These are phyloP conservation scores for Orycteropus afer DNA, from an alignment of 2,113 vertebrate genomes.

Conservation along the genomic window DNA sequence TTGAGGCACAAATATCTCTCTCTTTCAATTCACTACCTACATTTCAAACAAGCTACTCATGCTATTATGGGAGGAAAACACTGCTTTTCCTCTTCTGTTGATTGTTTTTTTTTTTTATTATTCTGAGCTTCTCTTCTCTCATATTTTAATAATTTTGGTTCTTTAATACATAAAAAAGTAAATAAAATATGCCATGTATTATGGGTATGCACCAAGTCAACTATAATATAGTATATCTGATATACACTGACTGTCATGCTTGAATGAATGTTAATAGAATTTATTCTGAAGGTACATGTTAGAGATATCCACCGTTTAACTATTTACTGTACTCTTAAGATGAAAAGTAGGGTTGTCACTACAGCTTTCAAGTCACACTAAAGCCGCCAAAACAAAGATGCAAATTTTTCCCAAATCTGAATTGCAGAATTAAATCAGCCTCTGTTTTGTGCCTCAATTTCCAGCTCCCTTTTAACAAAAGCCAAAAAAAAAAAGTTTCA, in stretches of 20 bases:
- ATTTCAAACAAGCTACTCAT: slow-evolving; percentile 88
- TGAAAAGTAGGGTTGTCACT: slow-evolving; percentile 85
- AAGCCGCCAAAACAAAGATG: slow-evolving; percentile 84
- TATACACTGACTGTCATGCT: slow-evolving; percentile 90
- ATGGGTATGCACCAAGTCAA: slow-evolving; percentile 88
- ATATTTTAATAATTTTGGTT: slow-evolving; percentile 89
- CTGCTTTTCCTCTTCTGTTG: slow-evolving; percentile 83
- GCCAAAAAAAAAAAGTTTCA: slow-evolving; percentile 83
- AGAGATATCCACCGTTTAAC: slow-evolving; percentile 89
- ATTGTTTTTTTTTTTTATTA: slow-evolving; percentile 76
- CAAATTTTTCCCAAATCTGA: slow-evolving; percentile 82
- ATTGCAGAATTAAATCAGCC: slow-evolving; percentile 77
- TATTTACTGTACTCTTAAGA: slow-evolving; percentile 88
- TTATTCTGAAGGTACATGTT: slow-evolving; percentile 90
- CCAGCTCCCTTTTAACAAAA: slow-evolving; percentile 86
- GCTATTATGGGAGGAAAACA: slow-evolving; percentile 82
- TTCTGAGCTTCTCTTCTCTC: slow-evolving; percentile 85
- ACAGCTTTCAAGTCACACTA: slow-evolving; percentile 83
- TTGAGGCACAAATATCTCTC: slow-evolving; percentile 89
- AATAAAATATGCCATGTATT: slow-evolving; percentile 90
- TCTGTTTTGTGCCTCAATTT: slow-evolving; percentile 81
- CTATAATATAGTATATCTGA: slow-evolving; percentile 91
- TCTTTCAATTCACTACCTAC: slow-evolving; percentile 85
- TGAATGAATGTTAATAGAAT: slow-evolving; percentile 91
- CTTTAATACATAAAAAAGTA: slow-evolving; percentile 89